Conservation (phyloP, 2,113 vertebrate species). For the Falco punctatus region DNA sequence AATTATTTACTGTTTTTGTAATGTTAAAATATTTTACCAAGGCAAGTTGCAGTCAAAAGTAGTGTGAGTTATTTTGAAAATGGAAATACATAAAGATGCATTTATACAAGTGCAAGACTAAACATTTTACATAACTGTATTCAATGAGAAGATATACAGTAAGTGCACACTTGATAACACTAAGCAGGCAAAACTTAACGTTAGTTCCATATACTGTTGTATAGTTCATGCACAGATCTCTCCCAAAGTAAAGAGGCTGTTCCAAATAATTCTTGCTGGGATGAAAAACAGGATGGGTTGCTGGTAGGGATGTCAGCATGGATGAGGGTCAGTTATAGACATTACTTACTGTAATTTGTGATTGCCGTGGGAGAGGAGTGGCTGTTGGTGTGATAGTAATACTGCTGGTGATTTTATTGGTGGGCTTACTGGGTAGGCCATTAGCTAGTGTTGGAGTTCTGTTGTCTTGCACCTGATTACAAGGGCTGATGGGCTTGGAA, state of each 20-base stretch:
- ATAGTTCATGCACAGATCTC: slow-evolving; percentile 85
- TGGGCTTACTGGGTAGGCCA: slow-evolving; percentile 82
- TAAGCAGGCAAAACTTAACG: slow-evolving; percentile 80
- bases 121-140: slow-evolving; percentile 84
- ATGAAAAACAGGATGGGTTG: slow-evolving; percentile 69
- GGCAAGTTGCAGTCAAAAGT: slow-evolving; percentile 80
- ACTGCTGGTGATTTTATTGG: slow-evolving; percentile 97
- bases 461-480: slow-evolving; percentile 81
- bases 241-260: slow-evolving; percentile 72
- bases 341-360: slow-evolving; percentile 99
- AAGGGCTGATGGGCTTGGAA: slow-evolving; percentile 80
- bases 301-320: slow-evolving; percentile 74
- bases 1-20: slow-evolving; percentile 84
- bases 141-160: slow-evolving; percentile 89
- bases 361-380: slow-evolving; percentile 89
- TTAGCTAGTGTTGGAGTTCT: slow-evolving; percentile 86
- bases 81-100: slow-evolving; percentile 85
- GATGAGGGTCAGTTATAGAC: slow-evolving; percentile 85
- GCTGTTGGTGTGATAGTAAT: slow-evolving; percentile 96
- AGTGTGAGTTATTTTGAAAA: slow-evolving; percentile 81
- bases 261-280: slow-evolving; percentile 71
- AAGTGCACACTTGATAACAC: slow-evolving; percentile 86
- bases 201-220: slow-evolving; percentile 75
- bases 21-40: slow-evolving; percentile 82
- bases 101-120: slow-evolving; percentile 88